These are phyloP conservation scores for Pseudomugil gertrudae DNA, from an alignment of 2,797 vertebrate species.

Conservation along the genomic window DNA sequence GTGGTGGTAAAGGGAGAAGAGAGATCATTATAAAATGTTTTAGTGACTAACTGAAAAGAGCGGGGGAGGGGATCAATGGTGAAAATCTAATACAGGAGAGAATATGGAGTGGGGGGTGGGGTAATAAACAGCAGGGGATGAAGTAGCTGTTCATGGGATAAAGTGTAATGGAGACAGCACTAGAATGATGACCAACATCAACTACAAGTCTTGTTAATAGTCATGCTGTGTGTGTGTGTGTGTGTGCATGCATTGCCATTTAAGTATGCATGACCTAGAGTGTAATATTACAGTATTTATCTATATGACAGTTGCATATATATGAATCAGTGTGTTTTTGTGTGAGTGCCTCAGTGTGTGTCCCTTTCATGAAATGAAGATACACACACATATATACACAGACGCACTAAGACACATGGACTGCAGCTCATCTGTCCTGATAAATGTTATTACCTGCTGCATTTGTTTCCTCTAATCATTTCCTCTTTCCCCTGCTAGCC, in stretches of 20 bases:
- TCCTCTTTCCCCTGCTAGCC: slow-evolving; percentile 26
- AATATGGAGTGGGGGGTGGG: neutral
- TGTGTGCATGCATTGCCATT: slow-evolving; percentile 19
- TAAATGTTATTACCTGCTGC: slow-evolving; percentile 53
- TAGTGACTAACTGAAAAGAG: slow-evolving; percentile 8
- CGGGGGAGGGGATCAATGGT: slow-evolving; percentile 6
- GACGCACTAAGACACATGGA: slow-evolving; percentile 17
- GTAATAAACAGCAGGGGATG: slow-evolving; percentile 21
- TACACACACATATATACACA: neutral
- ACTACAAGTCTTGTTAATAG: slow-evolving; percentile 40
- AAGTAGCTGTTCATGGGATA: slow-evolving; percentile 33
- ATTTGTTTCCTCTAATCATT: slow-evolving; percentile 51
- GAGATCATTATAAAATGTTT: slow-evolving; percentile 13
- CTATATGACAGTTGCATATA: slow-evolving; percentile 18
- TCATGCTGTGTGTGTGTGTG: slow-evolving; percentile 13
- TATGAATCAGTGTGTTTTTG: slow-evolving; percentile 24
- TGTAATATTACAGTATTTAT: slow-evolving; percentile 46
- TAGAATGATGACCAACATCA: slow-evolving; percentile 48
- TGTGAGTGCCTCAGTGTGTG: neutral
- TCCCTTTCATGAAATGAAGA: slow-evolving; percentile 8
- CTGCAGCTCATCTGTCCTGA: slow-evolving; percentile 38
- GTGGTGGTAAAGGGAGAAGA: neutral
- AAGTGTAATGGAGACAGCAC: slow-evolving; percentile 32
- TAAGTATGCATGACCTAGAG: slow-evolving; percentile 22
- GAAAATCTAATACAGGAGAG: slow-evolving; percentile 25